Percentiles rank a stretch among this genome's conserved stretches.
Conservation (phyloP, 2,797 vertebrate species). For the Chrysolophus pictus region DNA sequence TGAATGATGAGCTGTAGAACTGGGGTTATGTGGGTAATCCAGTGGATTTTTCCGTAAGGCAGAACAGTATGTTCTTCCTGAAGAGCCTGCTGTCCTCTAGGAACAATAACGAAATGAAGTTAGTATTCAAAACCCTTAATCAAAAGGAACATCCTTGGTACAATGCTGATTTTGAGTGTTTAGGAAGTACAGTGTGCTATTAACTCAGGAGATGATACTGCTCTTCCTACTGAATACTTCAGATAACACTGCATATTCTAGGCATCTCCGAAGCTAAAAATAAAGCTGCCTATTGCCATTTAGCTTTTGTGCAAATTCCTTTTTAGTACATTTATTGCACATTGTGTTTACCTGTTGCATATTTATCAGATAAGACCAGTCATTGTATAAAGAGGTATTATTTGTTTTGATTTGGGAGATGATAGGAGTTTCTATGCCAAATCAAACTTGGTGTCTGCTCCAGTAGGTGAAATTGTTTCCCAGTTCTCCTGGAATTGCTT, state of each 20-base stretch:
- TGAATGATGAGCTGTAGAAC: neutral
- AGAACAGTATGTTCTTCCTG: neutral
- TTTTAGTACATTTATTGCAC: neutral
- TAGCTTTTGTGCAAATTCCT: neutral
- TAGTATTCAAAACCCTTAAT: neutral
- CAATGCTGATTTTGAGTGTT: neutral
- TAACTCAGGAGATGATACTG: neutral
- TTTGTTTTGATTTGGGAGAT: neutral
- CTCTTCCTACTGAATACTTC: neutral
- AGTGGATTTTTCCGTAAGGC: neutral
- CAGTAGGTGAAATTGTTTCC: neutral
- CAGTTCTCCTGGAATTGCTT: neutral
- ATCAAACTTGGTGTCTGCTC: neutral
- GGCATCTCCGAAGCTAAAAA: neutral
- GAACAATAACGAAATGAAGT: neutral
- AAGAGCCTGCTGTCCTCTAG: neutral
- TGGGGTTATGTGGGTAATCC: fast-evolving
- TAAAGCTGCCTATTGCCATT: neutral
- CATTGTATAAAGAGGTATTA: neutral
- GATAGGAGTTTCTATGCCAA: neutral
- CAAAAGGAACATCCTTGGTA: neutral
- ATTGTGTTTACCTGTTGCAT: neutral
- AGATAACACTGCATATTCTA: neutral
- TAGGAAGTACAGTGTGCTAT: neutral
- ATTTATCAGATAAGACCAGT: neutral